These are phyloP conservation scores for Philereme vetulata DNA, from an alignment of 2,888 invertebrate genomes.

Conservation along the genomic window DNA sequence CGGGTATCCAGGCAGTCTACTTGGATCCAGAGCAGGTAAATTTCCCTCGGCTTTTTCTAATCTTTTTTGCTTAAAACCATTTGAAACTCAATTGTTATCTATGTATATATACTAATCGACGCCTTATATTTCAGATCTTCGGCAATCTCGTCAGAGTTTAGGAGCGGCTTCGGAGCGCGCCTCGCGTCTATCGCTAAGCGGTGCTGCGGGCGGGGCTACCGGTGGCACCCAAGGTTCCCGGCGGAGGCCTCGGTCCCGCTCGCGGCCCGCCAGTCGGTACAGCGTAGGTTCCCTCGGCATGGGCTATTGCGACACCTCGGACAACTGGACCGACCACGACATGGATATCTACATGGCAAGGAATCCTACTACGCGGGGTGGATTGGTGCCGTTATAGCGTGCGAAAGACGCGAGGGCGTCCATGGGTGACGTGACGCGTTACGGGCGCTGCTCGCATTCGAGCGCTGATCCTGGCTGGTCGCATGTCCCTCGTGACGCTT, in stretches of 20 bases:
- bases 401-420: conserved; percentile 56
- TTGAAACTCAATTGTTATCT: not conserved
- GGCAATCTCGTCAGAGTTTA: conserved; percentile 93
- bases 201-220: conserved; percentile 85
- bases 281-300: conserved; percentile 92
- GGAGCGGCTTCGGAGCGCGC: conserved; percentile 92
- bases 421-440: conserved; percentile 51
- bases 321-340: conserved; percentile 97
- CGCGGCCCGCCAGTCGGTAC: conserved; percentile 91
- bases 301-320: conserved; percentile 94
- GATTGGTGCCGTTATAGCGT: conserved; percentile 91
- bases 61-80: conserved; percentile 25
- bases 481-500: conserved; percentile 53
- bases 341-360: conserved; percentile 98
- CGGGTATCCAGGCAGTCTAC: conserved; percentile 88
- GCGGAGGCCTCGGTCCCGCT: conserved; percentile 90
- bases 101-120: not conserved
- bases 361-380: conserved; percentile 93
- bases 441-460: conserved; percentile 53
- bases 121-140: conserved; percentile 85
- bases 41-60: conserved; percentile 45
- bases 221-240: conserved; percentile 85
- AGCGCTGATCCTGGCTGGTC: conserved; percentile 44
- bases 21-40: conserved; percentile 79
- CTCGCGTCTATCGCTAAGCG: conserved; percentile 89